Conservation (phyloP, 2,888 invertebrate genomes). For the Diplolepis rosae region DNA sequence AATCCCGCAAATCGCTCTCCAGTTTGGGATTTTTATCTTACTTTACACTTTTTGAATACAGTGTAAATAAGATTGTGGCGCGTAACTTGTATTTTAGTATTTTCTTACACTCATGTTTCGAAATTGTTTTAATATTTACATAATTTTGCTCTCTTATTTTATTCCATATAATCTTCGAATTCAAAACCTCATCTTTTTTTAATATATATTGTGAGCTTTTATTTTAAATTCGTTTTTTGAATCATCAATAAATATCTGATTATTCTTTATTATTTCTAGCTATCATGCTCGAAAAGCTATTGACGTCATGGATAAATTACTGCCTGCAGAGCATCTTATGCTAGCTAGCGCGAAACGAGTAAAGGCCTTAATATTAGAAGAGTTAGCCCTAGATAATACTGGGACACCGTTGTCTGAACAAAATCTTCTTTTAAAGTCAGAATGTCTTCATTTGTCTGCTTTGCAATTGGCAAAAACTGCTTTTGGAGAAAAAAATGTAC, state of each 20-base stretch:
- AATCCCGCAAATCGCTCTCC: too few species aligned
- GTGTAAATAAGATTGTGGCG: too few species aligned
- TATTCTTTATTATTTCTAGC: constrained; percentile 69
- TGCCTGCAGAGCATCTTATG: constrained; percentile 88
- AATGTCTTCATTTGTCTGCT: constrained; percentile 88
- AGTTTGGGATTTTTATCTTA: too few species aligned
- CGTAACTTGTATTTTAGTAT: too few species aligned
- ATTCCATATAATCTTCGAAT: too few species aligned
- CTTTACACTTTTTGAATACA: too few species aligned
- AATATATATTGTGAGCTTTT: too few species aligned
- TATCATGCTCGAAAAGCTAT: constrained; percentile 90
- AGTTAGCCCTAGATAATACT: constrained; percentile 90
- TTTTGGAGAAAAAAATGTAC: constrained; percentile 94
- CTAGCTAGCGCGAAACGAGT: constrained; percentile 92
- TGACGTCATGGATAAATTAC: constrained; percentile 84
- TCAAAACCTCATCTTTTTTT: too few species aligned
- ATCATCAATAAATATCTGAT: constrained; percentile 2
- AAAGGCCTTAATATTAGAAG: constrained; percentile 93
- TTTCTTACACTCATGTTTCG: too few species aligned
- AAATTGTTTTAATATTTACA: too few species aligned
- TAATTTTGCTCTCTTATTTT: too few species aligned
- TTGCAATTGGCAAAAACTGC: constrained; percentile 85
- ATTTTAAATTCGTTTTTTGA: constrained; percentile 17
- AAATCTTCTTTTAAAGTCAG: constrained; percentile 84
- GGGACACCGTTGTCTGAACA: constrained; percentile 74